Evolutionary conservation across 2,888 invertebrate genomes (phyloP).

Genomic region (Philonicus albiceps): DNA sequence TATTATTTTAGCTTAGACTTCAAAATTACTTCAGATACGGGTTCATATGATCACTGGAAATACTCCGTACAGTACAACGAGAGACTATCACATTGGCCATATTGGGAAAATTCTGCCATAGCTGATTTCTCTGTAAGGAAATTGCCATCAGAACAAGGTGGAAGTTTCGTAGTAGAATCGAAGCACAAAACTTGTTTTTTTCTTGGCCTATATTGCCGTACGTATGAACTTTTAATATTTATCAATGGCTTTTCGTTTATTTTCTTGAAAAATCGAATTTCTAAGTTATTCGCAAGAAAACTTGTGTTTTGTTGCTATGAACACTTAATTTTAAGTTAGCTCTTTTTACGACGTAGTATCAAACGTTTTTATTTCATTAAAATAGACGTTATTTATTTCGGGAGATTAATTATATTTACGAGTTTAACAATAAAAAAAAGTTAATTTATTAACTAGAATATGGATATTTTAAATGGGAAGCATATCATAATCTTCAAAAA

Average conservation of each 20-base stretch:
- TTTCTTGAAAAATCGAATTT: not conserved
- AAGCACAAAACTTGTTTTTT: conserved; percentile 72
- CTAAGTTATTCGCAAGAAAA: not conserved
- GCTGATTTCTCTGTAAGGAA: conserved; percentile 70
- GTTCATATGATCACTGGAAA: conserved; percentile 74
- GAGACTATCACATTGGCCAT: conserved; percentile 71
- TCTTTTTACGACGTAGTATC: too few relatives aligned
- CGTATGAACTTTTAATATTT: conserved; percentile 56
- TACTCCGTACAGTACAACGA: conserved; percentile 74
- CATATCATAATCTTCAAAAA: too few relatives aligned
- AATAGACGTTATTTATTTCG: conserved; percentile 38
- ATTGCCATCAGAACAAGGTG: conserved; percentile 58
- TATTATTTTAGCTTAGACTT: conserved; percentile 67
- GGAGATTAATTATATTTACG: too few relatives aligned
- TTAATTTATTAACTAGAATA: too few relatives aligned
- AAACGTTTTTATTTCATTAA: too few relatives aligned
- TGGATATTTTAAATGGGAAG: too few relatives aligned
- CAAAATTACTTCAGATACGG: conserved; percentile 70
- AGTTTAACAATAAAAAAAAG: too few relatives aligned
- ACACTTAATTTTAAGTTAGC: too few relatives aligned
- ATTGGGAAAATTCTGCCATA: conserved; percentile 67
- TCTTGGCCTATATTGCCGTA: conserved; percentile 68
- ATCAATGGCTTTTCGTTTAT: not conserved
- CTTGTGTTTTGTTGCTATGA: not conserved
- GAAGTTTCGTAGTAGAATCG: conserved; percentile 68